Evolutionary conservation across 2,797 vertebrate genomes (phyloP), one percentile per base, ranked within the genome.

Genomic region (Bradypodion ventrale): DNA sequence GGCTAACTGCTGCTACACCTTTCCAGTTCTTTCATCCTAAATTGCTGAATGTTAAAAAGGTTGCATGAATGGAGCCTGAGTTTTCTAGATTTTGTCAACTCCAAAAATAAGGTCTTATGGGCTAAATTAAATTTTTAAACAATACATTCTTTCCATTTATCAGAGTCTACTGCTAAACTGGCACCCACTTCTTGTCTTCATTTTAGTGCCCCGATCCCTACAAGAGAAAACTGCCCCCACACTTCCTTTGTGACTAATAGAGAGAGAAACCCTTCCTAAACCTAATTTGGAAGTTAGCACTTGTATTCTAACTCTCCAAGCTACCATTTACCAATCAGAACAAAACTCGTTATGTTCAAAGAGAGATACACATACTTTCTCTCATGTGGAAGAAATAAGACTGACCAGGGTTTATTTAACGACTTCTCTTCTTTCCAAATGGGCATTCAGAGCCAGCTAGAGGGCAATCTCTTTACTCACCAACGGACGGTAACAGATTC

Each of bases 251-350:
- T 56, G 37, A 70, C 46, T 68, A 21, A 7, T 10, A n/a, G 62
- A 21, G 25, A 8, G 40, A 9, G 68, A 66, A 46, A 37, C 25
- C 49, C 12, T 40, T 49, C 40, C 49, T 46, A 49, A 66, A 9
- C 74, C 66, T 78, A 65, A 76, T 87, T 84, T 85, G 87, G 74
- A 79, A 79, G 52, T 65, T 70, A 56, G 42, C 21, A 49, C 23
- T 52, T 56, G 44, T 15, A 3, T 76, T 27, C 6, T 44, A 29
- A 60, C 25, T 32, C 13, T 21, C 52, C 32, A 27, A 42, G 40
- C 52, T n/a, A 27, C 32, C 9, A 49, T 32, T 75, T 59, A 63
- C 49, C 21, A 19, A 75, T 37, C 6, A 21, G 25, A 49, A 70
- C 52, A 65, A 37, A n/a, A 2, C 27, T 40, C 25, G 32, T 15